Evolutionary conservation across 2,113 vertebrate species (phyloP).

Genomic region (Leuciscus idus): DNA sequence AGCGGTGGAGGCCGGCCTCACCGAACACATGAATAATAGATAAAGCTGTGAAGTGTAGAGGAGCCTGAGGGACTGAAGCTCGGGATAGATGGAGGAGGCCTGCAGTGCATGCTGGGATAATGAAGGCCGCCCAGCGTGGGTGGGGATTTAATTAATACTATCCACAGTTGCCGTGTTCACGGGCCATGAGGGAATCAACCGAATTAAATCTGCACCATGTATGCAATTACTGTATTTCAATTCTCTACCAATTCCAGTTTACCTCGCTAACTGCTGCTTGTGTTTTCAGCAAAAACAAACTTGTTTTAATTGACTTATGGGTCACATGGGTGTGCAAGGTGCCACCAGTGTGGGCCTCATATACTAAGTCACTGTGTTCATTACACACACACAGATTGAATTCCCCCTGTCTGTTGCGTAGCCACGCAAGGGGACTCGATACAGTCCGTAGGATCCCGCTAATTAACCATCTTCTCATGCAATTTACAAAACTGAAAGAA

Average conservation of each 20-base stretch:
- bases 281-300: constrained; percentile 55
- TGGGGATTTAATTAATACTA: constrained; percentile 77
- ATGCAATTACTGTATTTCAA: constrained; percentile 70
- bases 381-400: constrained; percentile 16
- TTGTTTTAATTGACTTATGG: constrained; percentile 63
- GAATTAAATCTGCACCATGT: constrained; percentile 73
- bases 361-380: neutral
- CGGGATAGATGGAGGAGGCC: constrained; percentile 54
- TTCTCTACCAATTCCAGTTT: constrained; percentile 60
- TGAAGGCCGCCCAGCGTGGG: constrained; percentile 63
- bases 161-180: constrained; percentile 50
- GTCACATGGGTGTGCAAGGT: constrained; percentile 45
- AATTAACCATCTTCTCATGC: constrained; percentile 17
- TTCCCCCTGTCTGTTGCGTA: neutral
- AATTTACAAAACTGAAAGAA: neutral
- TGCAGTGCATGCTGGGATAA: constrained; percentile 56
- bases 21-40: constrained; percentile 61
- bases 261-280: constrained; percentile 39
- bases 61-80: constrained; percentile 34
- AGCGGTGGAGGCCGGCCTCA: constrained; percentile 2
- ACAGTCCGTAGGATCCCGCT: neutral
- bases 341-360: neutral
- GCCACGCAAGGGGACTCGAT: neutral
- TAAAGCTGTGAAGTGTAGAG: constrained; percentile 23
- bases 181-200: constrained; percentile 65